Evolutionary conservation across 2,797 vertebrate genomes (phyloP).

Genomic region (Pempheris klunzingeri): DNA sequence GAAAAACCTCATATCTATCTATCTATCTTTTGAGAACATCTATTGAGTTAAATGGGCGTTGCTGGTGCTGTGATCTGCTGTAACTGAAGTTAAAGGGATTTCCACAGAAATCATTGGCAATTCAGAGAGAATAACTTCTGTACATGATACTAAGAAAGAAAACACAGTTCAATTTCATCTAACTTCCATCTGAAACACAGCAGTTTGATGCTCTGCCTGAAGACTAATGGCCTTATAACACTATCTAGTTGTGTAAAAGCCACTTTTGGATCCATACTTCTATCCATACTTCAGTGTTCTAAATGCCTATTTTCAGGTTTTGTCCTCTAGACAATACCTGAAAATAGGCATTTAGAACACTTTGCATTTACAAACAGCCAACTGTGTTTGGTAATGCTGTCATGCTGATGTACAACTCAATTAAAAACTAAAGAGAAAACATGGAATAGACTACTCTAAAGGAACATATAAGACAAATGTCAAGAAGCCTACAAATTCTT

Average conservation of each 20-base stretch:
- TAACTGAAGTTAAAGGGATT: not conserved
- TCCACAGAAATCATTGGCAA: not conserved
- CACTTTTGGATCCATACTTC: not conserved
- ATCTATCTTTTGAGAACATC: not conserved
- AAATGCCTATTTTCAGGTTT: too few relatives aligned
- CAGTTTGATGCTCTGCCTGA: slow-evolving; percentile 2
- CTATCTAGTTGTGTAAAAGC: not conserved
- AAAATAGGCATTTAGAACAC: slow-evolving; percentile 12
- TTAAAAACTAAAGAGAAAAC: slow-evolving; percentile 29
- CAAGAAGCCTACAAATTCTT: not conserved
- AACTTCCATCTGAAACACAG: not conserved
- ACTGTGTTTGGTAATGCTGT: not conserved
- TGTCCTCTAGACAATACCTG: not conserved
- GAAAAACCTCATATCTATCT: slow-evolving; percentile 14
- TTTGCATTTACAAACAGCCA: slow-evolving; percentile 10
- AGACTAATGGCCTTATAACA: not conserved
- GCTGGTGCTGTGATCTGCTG: not conserved
- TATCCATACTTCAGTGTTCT: too few relatives aligned
- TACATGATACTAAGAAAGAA: slow-evolving; percentile 8
- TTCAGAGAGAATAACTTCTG: not conserved
- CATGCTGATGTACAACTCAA: slow-evolving; percentile 27
- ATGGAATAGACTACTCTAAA: not conserved
- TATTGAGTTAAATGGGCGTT: not conserved
- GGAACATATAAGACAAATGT: not conserved
- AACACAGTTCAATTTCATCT: not conserved